phyloP scores from a whole-genome alignment of 2,797 vertebrate genomes.

The Tolypeutes matacus region DNA sequence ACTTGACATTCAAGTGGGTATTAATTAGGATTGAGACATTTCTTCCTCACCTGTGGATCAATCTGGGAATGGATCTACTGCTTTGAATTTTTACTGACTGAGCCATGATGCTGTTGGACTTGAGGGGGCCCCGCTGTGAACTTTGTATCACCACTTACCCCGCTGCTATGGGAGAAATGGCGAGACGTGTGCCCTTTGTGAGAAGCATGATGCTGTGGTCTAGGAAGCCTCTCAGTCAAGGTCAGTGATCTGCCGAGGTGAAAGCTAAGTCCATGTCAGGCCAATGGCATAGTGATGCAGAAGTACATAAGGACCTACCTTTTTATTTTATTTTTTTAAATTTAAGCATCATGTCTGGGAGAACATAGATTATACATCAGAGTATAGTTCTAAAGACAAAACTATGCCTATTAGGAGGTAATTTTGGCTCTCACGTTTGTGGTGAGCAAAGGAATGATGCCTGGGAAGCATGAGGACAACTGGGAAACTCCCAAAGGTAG shows the following conservation, averaged over 20 bases:
- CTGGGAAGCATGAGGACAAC: not conserved
- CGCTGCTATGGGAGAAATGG: not conserved
- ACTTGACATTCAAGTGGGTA: not conserved
- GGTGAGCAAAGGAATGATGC: no score
- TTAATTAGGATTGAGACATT: not conserved
- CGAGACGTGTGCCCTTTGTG: not conserved
- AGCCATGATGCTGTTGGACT: not conserved
- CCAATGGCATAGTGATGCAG: accelerated
- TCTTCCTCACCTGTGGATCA: not conserved
- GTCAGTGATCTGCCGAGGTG: not conserved
- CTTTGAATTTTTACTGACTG: not conserved
- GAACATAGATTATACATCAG: not conserved
- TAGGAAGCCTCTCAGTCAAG: not conserved
- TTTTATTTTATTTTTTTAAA: not conserved
- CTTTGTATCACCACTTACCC: not conserved
- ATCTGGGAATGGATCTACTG: not conserved
- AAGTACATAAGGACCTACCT: not conserved
- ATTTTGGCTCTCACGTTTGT: not conserved
- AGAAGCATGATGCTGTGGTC: not conserved
- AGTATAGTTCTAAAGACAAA: not conserved
- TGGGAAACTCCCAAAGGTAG: not conserved
- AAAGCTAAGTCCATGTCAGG: not conserved
- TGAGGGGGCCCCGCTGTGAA: not conserved
- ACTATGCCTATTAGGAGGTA: not conserved
- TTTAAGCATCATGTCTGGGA: not conserved